Evolutionary conservation across 2,797 vertebrate genomes (phyloP), one percentile per base, ranked within the genome.

Genomic region (Pseudochromis fuscus): DNA sequence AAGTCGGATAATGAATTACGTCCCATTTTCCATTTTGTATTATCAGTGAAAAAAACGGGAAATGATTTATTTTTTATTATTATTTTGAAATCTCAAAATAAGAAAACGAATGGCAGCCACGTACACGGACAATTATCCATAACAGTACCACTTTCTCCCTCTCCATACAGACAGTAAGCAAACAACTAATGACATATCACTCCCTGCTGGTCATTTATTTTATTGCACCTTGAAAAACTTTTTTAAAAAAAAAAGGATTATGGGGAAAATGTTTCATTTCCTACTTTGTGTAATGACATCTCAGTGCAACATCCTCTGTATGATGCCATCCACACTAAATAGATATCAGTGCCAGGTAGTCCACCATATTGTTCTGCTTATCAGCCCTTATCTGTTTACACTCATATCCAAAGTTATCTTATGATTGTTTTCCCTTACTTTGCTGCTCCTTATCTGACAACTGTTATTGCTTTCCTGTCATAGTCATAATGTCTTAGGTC

Each of bases 381-480:
- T 87, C 83, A 51, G 19, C 27, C 46, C 21, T 57, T 64, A 86
- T 92, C 85, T 92, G 90, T 90, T 92, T 91, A 87, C 53, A 58
- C 57, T 75, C 24, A 9, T 58, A 75, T 77, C 79, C 49, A 5
- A 49, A 73, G 67, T 77, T 81, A 81, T 81, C 76, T 63, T 46
- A 72, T 61, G 57, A 62, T 72, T 87, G 79, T 85, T 88, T 79
- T 79, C 73, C 82, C 84, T 75, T 68, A 53, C 76, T 53, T 65
- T 53, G 67, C 68, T 77, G 79, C 71, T 86, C 75, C 88, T 87
- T 81, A 89, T 89, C 84, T 63, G 70, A 77, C 79, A 71, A 87
- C 84, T 86, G 85, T 87, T 90, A 82, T 84, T 79, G 82, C 81
- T 89, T 90, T 89, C 86, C 89, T 88, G 87, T 69, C 75, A 77